Conservation (phyloP, 1,140 invertebrate species). For the Hormaphis cornu region DNA sequence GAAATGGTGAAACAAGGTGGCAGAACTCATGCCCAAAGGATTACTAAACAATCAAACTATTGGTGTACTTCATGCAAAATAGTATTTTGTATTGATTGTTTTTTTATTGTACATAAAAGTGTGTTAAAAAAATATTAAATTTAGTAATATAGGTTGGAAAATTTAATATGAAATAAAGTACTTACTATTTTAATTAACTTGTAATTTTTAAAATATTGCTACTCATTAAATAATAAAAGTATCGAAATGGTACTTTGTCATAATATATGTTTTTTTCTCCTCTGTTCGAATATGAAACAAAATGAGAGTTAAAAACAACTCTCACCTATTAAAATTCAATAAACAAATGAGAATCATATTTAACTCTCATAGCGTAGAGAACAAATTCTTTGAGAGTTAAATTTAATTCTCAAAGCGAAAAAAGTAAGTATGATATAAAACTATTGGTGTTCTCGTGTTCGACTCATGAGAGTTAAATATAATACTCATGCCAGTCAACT, state of each 20-base stretch:
- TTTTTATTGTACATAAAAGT: not conserved
- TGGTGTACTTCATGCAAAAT: not conserved
- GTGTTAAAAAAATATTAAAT: not conserved
- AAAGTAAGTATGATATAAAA: not conserved
- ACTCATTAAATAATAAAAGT: not conserved
- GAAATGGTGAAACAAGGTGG: not conserved
- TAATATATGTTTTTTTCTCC: not conserved
- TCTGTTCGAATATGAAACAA: not conserved
- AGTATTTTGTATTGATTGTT: not conserved
- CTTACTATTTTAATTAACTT: not conserved
- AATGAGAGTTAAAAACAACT: not conserved
- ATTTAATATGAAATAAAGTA: not conserved
- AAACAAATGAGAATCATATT: not conserved
- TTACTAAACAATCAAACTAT: conserved; percentile 2
- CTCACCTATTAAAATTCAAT: not conserved
- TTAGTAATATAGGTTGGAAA: not conserved
- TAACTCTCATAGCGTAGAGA: not conserved
- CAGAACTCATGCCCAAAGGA: not conserved
- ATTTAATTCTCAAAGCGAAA: conserved; percentile 2
- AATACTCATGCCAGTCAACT: conserved; percentile 33
- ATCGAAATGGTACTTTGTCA: not conserved
- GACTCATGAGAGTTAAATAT: not conserved
- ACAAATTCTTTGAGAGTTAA: not conserved
- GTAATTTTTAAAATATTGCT: not conserved
- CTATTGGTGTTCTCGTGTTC: not conserved